A percentile compares a stretch with the other conserved stretches of the same genome.
Evolutionary conservation across 2,797 vertebrate genomes (phyloP).

Genomic region (Halcyon chelicuti): DNA sequence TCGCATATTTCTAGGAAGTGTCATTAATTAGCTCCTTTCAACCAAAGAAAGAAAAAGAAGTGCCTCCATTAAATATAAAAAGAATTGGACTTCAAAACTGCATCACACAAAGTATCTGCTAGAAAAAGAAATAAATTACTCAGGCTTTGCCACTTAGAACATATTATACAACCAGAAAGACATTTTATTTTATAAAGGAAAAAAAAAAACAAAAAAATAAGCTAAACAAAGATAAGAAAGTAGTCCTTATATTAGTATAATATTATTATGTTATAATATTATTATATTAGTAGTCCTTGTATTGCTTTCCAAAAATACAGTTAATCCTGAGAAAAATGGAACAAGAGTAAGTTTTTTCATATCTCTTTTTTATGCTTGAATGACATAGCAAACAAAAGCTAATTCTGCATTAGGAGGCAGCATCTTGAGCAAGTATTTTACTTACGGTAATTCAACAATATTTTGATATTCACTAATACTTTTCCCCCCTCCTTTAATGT

Average conservation of each 20-base stretch:
- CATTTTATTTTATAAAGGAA: neutral
- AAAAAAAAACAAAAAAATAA: neutral
- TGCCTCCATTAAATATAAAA: neutral
- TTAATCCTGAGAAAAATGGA: neutral
- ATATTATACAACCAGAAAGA: neutral
- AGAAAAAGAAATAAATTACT: neutral
- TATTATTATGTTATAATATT: no score
- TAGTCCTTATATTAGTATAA: neutral
- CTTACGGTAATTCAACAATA: neutral
- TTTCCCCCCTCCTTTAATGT: neutral
- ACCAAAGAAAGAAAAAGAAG: neutral
- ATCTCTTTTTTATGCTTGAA: neutral
- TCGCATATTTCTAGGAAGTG: neutral
- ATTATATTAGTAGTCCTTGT: neutral
- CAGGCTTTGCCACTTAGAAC: neutral
- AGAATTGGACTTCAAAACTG: neutral
- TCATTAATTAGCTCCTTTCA: constrained; percentile 19
- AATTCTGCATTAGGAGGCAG: neutral
- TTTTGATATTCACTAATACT: neutral
- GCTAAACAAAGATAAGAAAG: neutral
- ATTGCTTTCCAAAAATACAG: neutral
- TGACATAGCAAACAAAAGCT: neutral
- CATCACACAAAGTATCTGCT: neutral
- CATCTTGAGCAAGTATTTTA: neutral
- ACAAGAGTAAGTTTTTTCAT: neutral